These are phyloP conservation scores for Tragelaphus oryx DNA, from an alignment of 2,797 vertebrate genomes.

Conservation along the genomic window DNA sequence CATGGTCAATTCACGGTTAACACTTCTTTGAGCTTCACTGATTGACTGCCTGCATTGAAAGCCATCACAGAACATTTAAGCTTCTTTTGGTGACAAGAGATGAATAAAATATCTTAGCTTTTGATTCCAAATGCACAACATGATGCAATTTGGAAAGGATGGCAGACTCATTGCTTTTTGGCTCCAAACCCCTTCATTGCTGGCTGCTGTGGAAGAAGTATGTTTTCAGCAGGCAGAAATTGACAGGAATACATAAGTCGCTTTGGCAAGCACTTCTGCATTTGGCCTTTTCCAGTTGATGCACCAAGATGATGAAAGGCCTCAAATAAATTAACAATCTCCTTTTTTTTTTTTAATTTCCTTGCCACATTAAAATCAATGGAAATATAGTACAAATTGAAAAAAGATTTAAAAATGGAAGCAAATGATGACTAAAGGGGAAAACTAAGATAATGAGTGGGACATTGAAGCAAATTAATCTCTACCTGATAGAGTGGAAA, in stretches of 20 bases:
- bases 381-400: neutral
- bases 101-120: constrained; percentile 28
- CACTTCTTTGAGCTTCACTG: neutral
- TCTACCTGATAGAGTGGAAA: neutral
- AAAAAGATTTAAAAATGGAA: neutral
- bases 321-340: constrained; percentile 57
- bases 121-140: constrained; percentile 55
- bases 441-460: neutral
- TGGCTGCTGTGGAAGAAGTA: constrained; percentile 66
- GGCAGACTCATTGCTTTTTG: constrained; percentile 67
- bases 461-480: neutral
- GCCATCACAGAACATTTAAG: neutral
- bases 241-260: constrained; percentile 69
- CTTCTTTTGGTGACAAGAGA: constrained; percentile 29
- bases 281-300: constrained; percentile 74
- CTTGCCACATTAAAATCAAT: neutral
- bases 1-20: neutral
- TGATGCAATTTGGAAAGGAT: constrained; percentile 66
- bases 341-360: neutral
- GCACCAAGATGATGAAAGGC: constrained; percentile 61
- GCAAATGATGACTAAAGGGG: neutral
- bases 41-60: constrained; percentile 7
- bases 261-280: constrained; percentile 60
- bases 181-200: constrained; percentile 37
- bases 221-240: constrained; percentile 68